Conservation (phyloP, 2,797 vertebrate species). For the Lacerta viridis region DNA sequence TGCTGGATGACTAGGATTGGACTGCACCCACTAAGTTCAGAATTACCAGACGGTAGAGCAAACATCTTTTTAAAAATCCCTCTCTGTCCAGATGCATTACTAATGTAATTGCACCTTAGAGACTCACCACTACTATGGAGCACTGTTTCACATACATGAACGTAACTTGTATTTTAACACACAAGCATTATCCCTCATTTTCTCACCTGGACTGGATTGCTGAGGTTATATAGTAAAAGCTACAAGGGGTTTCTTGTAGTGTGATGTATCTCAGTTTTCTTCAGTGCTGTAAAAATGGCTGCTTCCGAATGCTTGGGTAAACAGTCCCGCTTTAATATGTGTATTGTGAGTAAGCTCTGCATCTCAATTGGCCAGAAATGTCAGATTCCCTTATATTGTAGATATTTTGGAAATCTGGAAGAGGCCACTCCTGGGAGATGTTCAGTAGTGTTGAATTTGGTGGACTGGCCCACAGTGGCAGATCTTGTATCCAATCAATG, state of each 20-base stretch:
- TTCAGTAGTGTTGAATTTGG: slow-evolving; percentile 10
- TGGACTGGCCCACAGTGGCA: slow-evolving; percentile 10
- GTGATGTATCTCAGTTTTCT: slow-evolving; percentile 26
- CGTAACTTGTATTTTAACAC: slow-evolving; percentile 65
- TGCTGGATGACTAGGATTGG: slow-evolving; percentile 70
- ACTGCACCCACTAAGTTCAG: slow-evolving; percentile 70
- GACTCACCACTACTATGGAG: not conserved
- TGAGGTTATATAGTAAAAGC: slow-evolving; percentile 60
- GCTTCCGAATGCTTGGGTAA: slow-evolving; percentile 68
- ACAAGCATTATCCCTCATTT: slow-evolving; percentile 55
- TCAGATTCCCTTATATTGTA: not conserved
- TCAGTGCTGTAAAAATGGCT: slow-evolving; percentile 50
- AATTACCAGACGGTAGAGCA: slow-evolving; percentile 64
- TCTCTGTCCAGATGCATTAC: slow-evolving; percentile 54
- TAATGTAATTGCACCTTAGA: slow-evolving; percentile 51
- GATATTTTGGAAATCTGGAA: not conserved
- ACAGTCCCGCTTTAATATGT: slow-evolving; percentile 58
- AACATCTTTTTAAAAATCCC: slow-evolving; percentile 46
- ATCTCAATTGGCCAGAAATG: not conserved
- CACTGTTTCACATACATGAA: slow-evolving; percentile 66
- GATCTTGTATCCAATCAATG: slow-evolving; percentile 21
- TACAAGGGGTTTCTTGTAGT: slow-evolving; percentile 36
- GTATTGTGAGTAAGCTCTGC: slow-evolving; percentile 30
- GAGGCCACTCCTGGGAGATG: not conserved
- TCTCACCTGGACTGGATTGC: slow-evolving; percentile 73